These are phyloP conservation scores for Ctenopoma multispine DNA, from an alignment of 2,797 vertebrate species.

Conservation along the genomic window DNA sequence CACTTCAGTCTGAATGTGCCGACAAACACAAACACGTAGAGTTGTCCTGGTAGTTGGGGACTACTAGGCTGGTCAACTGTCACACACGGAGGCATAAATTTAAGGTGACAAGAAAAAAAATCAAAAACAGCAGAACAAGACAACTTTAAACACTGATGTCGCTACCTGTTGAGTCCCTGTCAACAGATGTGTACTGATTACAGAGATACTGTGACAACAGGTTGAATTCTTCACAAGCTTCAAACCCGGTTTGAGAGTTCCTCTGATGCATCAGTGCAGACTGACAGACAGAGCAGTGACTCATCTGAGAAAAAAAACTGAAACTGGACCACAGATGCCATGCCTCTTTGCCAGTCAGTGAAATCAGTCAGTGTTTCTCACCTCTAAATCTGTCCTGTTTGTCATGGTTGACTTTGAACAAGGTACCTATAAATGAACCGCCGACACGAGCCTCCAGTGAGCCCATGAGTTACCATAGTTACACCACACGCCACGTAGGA, in stretches of 20 bases:
- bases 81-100: not conserved
- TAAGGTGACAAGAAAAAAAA: not conserved
- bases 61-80: too few relatives aligned
- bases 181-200: constrained; percentile 1
- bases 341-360: constrained; percentile 35
- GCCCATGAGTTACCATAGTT: constrained; percentile 62
- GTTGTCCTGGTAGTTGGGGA: too few relatives aligned
- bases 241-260: constrained; percentile 27
- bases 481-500: constrained; percentile 48
- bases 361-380: constrained; percentile 30
- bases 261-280: not conserved
- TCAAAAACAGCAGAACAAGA: constrained; percentile 13
- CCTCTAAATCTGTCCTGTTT: constrained; percentile 59
- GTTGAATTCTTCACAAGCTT: constrained; percentile 12
- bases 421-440: constrained; percentile 51
- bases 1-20: too few relatives aligned
- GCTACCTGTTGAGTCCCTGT: not conserved
- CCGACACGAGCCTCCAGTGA: constrained; percentile 20
- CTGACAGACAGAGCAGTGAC: constrained; percentile 35
- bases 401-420: constrained; percentile 42
- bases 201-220: constrained; percentile 16
- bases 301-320: constrained; percentile 35
- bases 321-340: constrained; percentile 44
- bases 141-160: not conserved
- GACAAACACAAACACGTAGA: too few relatives aligned